Percentiles rank a stretch among this genome's conserved stretches.
phyloP scores from a whole-genome alignment of 2,113 vertebrate species.

The Typhlomys cinereus region DNA sequence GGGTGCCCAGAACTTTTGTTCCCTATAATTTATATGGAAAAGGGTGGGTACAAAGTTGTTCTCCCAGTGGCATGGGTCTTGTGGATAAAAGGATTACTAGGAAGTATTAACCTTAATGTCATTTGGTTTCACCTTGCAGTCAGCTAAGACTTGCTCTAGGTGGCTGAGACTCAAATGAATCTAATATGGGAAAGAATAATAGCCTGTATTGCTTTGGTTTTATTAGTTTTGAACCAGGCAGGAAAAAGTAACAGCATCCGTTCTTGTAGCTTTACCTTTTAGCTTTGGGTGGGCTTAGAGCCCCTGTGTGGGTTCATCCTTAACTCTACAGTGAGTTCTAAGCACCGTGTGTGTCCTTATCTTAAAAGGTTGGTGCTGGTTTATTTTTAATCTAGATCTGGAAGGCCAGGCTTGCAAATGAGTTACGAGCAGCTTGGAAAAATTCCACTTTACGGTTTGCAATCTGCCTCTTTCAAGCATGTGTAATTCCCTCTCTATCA shows the following conservation, averaged over 20 bases:
- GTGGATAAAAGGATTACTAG: background rate
- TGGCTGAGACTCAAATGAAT: background rate
- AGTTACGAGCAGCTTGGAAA: background rate
- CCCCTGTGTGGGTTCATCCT: background rate
- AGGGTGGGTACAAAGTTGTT: background rate
- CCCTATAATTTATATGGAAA: background rate
- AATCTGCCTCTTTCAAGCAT: background rate
- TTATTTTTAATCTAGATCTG: background rate
- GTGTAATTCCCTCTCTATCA: background rate
- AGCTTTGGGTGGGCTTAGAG: background rate
- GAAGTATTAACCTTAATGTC: background rate
- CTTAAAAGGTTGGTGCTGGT: background rate
- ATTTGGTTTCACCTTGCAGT: background rate
- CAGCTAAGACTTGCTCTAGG: background rate
- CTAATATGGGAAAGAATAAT: background rate
- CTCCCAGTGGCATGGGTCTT: background rate
- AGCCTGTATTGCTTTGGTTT: background rate
- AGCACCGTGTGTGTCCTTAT: background rate
- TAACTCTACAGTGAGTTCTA: fast-evolving
- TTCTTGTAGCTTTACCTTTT: background rate
- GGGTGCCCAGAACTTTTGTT: no score
- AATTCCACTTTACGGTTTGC: background rate
- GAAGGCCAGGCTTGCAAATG: background rate
- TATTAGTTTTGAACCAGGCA: background rate
- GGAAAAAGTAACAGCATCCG: background rate